phyloP scores from a whole-genome alignment of 2,113 vertebrate species.

The Stegastes partitus region DNA sequence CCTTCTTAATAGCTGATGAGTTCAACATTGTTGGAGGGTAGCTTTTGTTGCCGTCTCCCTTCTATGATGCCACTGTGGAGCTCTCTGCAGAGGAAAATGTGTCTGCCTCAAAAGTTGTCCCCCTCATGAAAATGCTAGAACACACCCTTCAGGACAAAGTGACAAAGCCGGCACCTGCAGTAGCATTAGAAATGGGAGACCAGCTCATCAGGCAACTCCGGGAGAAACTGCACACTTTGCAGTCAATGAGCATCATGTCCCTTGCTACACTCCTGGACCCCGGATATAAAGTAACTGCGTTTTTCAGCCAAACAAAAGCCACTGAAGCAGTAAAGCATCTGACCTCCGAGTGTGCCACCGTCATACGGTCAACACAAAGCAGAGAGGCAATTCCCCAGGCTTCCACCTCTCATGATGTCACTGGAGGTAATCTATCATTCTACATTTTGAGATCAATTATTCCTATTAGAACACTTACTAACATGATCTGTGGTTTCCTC shows the following conservation, averaged over 20 bases:
- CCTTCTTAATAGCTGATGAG: neutral
- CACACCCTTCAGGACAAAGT: neutral
- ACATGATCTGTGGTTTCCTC: neutral
- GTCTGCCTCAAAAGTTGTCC: neutral
- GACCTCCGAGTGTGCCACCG: neutral
- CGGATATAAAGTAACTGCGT: neutral
- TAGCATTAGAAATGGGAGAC: neutral
- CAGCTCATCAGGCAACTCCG: neutral
- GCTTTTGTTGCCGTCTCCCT: neutral
- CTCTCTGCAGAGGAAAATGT: neutral
- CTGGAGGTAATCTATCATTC: neutral
- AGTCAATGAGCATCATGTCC: neutral
- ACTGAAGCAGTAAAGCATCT: neutral
- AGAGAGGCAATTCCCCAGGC: neutral
- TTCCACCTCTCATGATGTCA: neutral
- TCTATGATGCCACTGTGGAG: neutral
- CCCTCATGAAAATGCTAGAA: neutral
- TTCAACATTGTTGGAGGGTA: neutral
- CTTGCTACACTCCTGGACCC: neutral
- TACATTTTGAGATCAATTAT: neutral
- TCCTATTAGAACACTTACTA: too few relatives aligned
- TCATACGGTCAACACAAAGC: neutral
- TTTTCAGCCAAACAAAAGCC: neutral
- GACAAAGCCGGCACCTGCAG: too few relatives aligned
- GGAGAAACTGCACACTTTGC: neutral